Evolutionary conservation across 2,888 invertebrate genomes (phyloP), one percentile per base, ranked within the genome.

Genomic region (Hemicrepidius hirtus): DNA sequence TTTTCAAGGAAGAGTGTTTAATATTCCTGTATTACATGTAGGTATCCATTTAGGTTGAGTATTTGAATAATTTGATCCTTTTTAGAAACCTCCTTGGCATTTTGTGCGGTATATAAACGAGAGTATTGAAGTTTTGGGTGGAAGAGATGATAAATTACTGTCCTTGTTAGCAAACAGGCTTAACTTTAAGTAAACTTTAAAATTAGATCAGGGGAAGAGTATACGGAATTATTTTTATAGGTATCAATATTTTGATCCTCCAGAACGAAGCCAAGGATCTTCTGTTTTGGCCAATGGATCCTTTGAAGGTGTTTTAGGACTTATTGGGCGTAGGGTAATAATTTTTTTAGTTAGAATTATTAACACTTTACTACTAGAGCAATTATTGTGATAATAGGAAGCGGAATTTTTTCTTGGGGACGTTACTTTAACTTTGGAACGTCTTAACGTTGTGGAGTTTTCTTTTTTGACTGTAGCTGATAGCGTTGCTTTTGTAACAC

Each of bases 391-490:
- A 2, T 3, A 81, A 5, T 76, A 92, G 92, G 89, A 90, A 85
- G 93, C 92, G 0, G 93, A 94, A 75, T 90, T 94, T 80, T 92
- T 94, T 79, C 87, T 94, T 37, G 94, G 94, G 0, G 94, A 94
- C 80, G 92, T 94, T 0, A 92, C 92, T 0, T 88, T 94, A 79
- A 93, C 93, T 0, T 91, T 91, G 88, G 94, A 94, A 80, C 87
- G 94, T 3, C 88, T 91, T 12, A 91, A 91, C 78, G 92, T 91
- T 0, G 92, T 93, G 0, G 94, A 94, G 80, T 94, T 94, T 85
- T 93, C 94, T 0, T 94, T 94, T 80, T 87, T 93, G 66, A 94
- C 94, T 0, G 85, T 94, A 41, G 93, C 93, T 0, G 94, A 94
- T 80, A 93, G 93, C 16, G 94, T 93, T 0, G 93, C 94, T 0